Base-by-base conservation (phyloP, 2,888 invertebrate genomes). In the Deladenus siricidicola region DNA sequence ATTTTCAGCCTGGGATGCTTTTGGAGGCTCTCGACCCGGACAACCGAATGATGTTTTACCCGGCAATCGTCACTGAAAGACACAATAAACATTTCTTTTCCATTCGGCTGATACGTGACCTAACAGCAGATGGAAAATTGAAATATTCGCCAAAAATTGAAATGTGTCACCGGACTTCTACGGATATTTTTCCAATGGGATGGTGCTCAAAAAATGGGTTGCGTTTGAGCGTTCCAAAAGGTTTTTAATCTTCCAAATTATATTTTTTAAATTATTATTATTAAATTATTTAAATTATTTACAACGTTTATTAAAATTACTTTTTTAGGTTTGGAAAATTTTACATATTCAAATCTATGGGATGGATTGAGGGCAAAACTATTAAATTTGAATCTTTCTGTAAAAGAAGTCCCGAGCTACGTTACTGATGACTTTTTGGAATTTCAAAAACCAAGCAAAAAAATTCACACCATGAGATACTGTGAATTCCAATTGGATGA, bases 21-120 rank as follows among this genome's bases (percentile, higher is more conserved):
- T 21, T 64, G 26, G 64, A 64, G 34, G 34, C 66, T 30, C 44
- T 64, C 23, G 64, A 64, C 44, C 66, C 47, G 23, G 28, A 34
- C n/a, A 42, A 30, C 3, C 57, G 64, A 21, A 43, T 51, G n/a
- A 28, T 29, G 4, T 49, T 64, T 51, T 48, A 47, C 19, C 64
- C 64, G 21, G 64, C 55, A 19, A 29, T 63, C 26, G 45, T 64
- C 14, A 26, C 58, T 21, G 50, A 66, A 21, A 29, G 65, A 43
- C 29, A 53, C 49, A 64, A 64, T 48, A 39, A 60, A 26, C 54
- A 58, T 54, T 65, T 34, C 21, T 60, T 60, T 44, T 19, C 48
- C n/a, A 48, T 60, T 3, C 24, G 39, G 17, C 23, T 34, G 34
- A 34, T 53, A 23, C 19, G 19, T 29, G 53, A 53, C 34, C n/a